These are phyloP conservation scores for Takifugu bimaculatus DNA, from an alignment of 2,113 vertebrate species.

Conservation along the genomic window DNA sequence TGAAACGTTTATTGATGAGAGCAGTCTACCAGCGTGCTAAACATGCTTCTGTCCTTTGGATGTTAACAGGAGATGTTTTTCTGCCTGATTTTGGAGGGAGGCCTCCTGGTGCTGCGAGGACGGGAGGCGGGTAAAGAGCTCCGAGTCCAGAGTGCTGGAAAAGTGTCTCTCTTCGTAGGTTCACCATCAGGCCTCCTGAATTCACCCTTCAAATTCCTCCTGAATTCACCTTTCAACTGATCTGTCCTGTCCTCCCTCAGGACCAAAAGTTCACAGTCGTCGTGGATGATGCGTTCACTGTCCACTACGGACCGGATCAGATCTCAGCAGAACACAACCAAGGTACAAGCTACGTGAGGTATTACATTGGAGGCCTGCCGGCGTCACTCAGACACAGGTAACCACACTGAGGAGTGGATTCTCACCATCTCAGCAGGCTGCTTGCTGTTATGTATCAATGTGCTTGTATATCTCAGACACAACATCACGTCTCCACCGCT, in stretches of 20 bases:
- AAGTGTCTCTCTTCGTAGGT: constrained; percentile 60
- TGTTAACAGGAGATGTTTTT: constrained; percentile 74
- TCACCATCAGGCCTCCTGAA: background rate
- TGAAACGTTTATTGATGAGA: background rate
- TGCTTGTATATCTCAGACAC: constrained; percentile 67
- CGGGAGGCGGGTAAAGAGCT: constrained; percentile 11
- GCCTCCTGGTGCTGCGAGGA: constrained; percentile 55
- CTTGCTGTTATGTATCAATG: background rate
- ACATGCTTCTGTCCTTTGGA: background rate
- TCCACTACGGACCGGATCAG: background rate
- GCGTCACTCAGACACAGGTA: constrained; percentile 75
- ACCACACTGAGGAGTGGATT: background rate
- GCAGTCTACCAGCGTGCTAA: too few species aligned
- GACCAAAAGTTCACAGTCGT: constrained; percentile 9
- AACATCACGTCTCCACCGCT: constrained; percentile 81
- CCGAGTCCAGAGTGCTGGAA: constrained; percentile 25
- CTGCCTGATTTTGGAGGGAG: constrained; percentile 76
- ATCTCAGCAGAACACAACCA: constrained; percentile 19
- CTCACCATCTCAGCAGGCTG: background rate
- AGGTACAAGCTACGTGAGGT: constrained; percentile 63
- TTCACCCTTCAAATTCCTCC: background rate
- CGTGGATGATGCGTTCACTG: background rate
- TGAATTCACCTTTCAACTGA: background rate
- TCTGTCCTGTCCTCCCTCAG: constrained; percentile 15
- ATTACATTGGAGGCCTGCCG: constrained; percentile 85